Evolutionary conservation across 2,797 vertebrate genomes (phyloP).

Genomic region (Hoplostethus atlanticus): DNA sequence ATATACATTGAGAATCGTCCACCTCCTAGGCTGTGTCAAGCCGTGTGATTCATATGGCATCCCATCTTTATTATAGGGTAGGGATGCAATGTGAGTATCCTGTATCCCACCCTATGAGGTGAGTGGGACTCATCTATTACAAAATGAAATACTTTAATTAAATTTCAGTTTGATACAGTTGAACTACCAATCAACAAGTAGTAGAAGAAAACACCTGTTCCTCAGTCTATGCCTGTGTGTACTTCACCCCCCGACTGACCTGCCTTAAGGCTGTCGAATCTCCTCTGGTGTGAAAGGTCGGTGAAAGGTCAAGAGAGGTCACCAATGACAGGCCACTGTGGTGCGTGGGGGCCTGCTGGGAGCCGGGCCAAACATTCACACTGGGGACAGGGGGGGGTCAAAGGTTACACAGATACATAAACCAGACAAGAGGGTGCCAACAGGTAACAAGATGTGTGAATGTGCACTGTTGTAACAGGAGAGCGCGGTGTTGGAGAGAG

Average conservation of each 20-base stretch:
- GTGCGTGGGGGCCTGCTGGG: conserved; percentile 25
- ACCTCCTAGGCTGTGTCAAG: background rate
- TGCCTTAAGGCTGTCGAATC: conserved; percentile 48
- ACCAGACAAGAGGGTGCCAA: conserved; percentile 75
- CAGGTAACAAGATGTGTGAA: conserved; percentile 74
- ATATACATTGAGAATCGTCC: no score
- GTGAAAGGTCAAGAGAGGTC: conserved; percentile 61
- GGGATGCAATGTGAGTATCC: no score
- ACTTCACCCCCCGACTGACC: conserved; percentile 68
- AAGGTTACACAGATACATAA: conserved; percentile 71
- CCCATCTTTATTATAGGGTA: no score
- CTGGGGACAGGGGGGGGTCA: conserved; percentile 41
- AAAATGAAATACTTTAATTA: conserved; percentile 13
- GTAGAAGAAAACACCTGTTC: conserved; percentile 10
- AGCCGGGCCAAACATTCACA: conserved; percentile 38
- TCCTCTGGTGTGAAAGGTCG: conserved; percentile 67
- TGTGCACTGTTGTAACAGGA: conserved; percentile 62
- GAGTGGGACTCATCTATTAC: background rate
- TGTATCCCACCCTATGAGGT: no score
- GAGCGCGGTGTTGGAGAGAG: conserved; percentile 50
- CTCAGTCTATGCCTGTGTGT: conserved; percentile 36
- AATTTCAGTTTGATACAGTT: conserved; percentile 11
- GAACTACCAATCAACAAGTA: conserved; percentile 4
- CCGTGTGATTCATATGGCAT: background rate
- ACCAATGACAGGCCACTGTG: conserved; percentile 47